Evolutionary conservation across 2,888 invertebrate genomes (phyloP), one percentile per base, ranked within the genome.

Genomic region (Machimus atricapillus): DNA sequence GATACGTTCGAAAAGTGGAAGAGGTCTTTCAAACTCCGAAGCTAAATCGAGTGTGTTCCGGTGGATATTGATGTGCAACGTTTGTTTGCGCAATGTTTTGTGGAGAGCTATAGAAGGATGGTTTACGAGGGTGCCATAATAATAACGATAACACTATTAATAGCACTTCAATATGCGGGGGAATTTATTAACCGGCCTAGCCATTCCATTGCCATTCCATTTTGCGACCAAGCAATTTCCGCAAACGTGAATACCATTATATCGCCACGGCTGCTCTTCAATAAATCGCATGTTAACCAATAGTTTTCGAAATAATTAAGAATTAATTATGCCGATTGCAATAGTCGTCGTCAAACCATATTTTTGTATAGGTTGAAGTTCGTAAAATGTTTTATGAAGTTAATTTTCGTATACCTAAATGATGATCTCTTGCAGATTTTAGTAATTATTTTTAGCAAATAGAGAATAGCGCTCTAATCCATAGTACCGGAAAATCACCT

Each of bases 51-150:
- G 56, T 81, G 52, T 81, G 58, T 56, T 81, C 81, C 56, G 52
- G 34, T 81, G 81, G 81, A 81, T 81, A 14, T 66, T 56, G 81
- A 81, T 81, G 81, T 81, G 81, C 81, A 56, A 81, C 81, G 56
- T 81, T 81, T 81, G 81, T 81, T 81, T 81, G 81, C 56, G 46
- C 58, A 81, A 81, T 81, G 81, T 81, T 81, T 81, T 81, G 56
- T 81, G 27, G 81, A 79, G 56, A 58, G 81, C 56, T 81, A 58
- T 81, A 34, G 0, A 81, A 81, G 58, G 56, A 81, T 81, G n/a
- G 52, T 81, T 81, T 81, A 81, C 81, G 81, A 34, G 46, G 16
- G n/a, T 81, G 19, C 81, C 56, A 81, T 81, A 81, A 81, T 81
- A 27, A 56, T 81, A 81, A 81, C 56, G 81, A 34, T 81, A 56